Evolutionary conservation across 2,797 vertebrate species (phyloP).

Genomic region (Petrocephalus schoutedeni): DNA sequence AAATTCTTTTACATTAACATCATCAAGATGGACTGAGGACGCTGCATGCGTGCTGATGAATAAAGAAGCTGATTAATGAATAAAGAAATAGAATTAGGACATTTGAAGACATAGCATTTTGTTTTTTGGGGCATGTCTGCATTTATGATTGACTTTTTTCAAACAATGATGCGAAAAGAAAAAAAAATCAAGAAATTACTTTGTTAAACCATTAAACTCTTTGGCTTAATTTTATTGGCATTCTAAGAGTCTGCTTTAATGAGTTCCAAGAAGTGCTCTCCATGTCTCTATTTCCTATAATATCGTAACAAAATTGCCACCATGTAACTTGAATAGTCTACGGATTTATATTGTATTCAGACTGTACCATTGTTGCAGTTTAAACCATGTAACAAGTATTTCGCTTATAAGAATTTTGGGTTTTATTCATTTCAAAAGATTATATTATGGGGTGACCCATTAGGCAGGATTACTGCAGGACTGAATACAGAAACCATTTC

Average conservation of each 20-base stretch:
- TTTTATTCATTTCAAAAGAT: constrained; percentile 2
- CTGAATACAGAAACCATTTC: not conserved
- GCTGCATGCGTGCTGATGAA: not conserved
- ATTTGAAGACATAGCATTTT: not conserved
- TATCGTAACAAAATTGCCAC: not conserved
- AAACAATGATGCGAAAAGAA: not conserved
- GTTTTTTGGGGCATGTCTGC: not conserved
- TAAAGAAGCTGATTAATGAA: not conserved
- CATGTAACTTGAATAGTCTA: not conserved
- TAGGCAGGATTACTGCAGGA: not conserved
- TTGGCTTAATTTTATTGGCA: not conserved
- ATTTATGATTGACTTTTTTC: not conserved
- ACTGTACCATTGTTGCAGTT: not conserved
- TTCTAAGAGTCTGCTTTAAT: not conserved
- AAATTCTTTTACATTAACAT: not conserved
- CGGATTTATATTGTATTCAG: not conserved
- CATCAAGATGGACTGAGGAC: not conserved
- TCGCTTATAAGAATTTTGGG: not conserved
- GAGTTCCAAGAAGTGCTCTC: not conserved
- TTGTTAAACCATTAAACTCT: not conserved
- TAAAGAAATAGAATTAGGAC: not conserved
- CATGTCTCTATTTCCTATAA: not conserved
- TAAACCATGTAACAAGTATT: not conserved
- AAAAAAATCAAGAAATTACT: not conserved
- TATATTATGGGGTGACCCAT: not conserved